Evolutionary conservation across 2,888 invertebrate genomes (phyloP), one percentile per base, ranked within the genome.

Genomic region (Meandrusa payeni): DNA sequence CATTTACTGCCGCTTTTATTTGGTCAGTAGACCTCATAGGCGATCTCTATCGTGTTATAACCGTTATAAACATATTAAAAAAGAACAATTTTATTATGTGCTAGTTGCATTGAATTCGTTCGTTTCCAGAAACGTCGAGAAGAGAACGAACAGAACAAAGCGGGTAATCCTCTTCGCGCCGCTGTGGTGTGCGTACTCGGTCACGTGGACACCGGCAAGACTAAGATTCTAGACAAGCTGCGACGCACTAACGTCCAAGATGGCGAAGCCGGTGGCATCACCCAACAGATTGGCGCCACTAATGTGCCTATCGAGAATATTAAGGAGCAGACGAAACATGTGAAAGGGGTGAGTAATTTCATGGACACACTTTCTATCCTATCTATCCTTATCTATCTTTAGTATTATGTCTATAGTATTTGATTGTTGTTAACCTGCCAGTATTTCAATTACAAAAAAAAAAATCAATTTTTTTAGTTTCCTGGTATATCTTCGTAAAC

Each of bases 171-270:
- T 27, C 90, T 99, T 1, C 91, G 99, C 29, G 97, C 99, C 0
- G 97, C 99, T 0, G 97, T 99, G 1, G 98, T 99, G 1, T 99
- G 99, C 72, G 99, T 99, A 0, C 86, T 99, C 1, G 99, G 99
- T 0, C 99, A 99, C 76, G 99, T 99, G 34, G 99, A 99, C 86
- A 99, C 99, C 0, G 99, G 99, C 44, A 99, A 99, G 90, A 99
- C 99, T 0, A 99, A 99, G 82, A 98, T 99, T 66, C 81, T 99
- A 40, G 99, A 99, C 74, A 99, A 99, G 78, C 87, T 97, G 37
- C 89, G 97, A 11, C 89, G 96, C 28, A 97, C 97, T 0, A 94
- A 97, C 66, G 97, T 97, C 0, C 97, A 97, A 70, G 97, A 97
- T 55, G 95, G 96, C 0, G 99, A 99, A 86, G 99, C 99, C 1